Conservation (phyloP, 1,140 invertebrate genomes). For the Apis laboriosa region DNA sequence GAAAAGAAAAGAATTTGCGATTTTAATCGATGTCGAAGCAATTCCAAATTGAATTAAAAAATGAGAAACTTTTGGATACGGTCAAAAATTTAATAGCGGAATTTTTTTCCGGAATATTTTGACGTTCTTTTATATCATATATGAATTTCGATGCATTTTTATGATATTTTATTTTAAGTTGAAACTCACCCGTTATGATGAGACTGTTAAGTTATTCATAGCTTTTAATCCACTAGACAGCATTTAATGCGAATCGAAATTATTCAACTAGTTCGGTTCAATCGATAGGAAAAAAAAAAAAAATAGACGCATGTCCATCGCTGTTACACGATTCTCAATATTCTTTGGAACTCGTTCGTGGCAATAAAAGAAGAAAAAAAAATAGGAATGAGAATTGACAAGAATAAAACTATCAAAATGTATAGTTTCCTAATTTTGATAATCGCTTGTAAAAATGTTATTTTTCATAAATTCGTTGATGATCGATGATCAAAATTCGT, state of each 20-base stretch:
- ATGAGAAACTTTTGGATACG: neutral
- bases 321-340: neutral
- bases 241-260: neutral
- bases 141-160: neutral
- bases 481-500: neutral
- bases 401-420: neutral
- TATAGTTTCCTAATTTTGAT: constrained; percentile 10
- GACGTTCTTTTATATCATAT: neutral
- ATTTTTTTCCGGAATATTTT: neutral
- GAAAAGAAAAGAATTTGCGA: neutral
- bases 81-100: neutral
- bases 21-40: neutral
- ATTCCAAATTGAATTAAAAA: neutral
- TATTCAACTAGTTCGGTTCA: neutral
- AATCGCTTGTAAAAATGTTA: constrained; percentile 1
- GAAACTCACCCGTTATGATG: neutral
- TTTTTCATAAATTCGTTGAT: constrained; percentile 8
- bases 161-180: neutral
- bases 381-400: neutral
- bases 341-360: neutral
- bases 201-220: neutral
- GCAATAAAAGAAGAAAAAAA: neutral
- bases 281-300: neutral
- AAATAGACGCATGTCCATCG: neutral
- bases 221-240: neutral